Percentiles rank a stretch among this genome's conserved stretches.
These are phyloP conservation scores for Aldrovandia affinis DNA, from an alignment of 2,797 vertebrate genomes.

Conservation along the genomic window DNA sequence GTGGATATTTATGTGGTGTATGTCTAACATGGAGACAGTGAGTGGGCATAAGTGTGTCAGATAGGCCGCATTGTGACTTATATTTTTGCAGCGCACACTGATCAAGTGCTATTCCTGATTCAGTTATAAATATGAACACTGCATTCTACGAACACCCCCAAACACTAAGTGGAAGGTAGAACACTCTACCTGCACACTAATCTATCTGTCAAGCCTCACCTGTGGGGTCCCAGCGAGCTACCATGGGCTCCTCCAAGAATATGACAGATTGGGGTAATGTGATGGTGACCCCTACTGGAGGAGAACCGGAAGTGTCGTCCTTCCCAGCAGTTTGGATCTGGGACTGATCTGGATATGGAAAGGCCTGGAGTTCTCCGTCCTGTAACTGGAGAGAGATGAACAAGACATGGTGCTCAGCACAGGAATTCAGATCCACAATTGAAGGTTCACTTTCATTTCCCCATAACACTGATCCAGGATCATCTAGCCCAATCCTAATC, in stretches of 20 bases:
- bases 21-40: too few relatives aligned
- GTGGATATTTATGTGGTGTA: not conserved
- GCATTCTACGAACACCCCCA: not conserved
- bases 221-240: conserved; percentile 82
- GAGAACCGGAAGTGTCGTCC: conserved; percentile 34
- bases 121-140: not conserved
- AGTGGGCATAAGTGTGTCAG: too few relatives aligned
- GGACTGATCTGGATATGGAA: conserved; percentile 65
- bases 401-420: not conserved
- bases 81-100: too few relatives aligned
- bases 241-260: conserved; percentile 78
- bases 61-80: too few relatives aligned
- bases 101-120: too few relatives aligned
- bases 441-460: not conserved
- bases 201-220: conserved; percentile 60
- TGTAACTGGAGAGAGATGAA: conserved; percentile 67
- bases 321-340: conserved; percentile 30
- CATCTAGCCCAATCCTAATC: not conserved
- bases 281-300: conserved; percentile 73
- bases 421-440: not conserved
- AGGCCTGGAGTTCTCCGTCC: conserved; percentile 70
- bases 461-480: not conserved
- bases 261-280: conserved; percentile 67
- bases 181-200: too few relatives aligned
- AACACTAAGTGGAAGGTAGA: too few relatives aligned